A percentile compares a stretch with the other conserved stretches of the same genome.
Evolutionary conservation across 2,888 invertebrate genomes (phyloP).

Genomic region (Eristalis arbustorum): DNA sequence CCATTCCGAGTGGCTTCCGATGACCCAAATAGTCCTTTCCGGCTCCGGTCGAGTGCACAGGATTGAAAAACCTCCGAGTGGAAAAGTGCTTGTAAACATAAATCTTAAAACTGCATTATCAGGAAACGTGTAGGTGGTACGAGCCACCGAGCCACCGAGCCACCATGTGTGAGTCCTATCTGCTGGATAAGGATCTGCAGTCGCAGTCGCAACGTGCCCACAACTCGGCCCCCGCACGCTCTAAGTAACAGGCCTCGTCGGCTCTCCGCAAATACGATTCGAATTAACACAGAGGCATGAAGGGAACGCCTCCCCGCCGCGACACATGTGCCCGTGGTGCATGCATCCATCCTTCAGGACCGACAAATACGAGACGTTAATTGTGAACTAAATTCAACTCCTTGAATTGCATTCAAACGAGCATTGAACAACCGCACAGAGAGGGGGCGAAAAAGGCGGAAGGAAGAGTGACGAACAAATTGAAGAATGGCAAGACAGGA

Average conservation of each 20-base stretch:
- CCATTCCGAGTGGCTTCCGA: constrained; percentile 59
- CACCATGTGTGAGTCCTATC: constrained; percentile 13
- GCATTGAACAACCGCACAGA: background rate
- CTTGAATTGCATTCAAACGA: constrained; percentile 36
- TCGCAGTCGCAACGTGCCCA: background rate
- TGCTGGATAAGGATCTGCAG: background rate
- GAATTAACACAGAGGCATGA: background rate
- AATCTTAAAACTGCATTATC: constrained; percentile 63
- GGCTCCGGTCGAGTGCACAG: constrained; percentile 41
- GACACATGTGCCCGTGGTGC: background rate
- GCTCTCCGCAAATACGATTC: background rate
- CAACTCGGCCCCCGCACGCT: background rate
- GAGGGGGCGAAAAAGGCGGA: background rate
- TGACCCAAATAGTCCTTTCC: constrained; percentile 62
- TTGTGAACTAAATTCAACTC: constrained; percentile 47
- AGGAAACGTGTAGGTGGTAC: constrained; percentile 39
- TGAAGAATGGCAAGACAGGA: background rate
- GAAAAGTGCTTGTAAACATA: constrained; percentile 68
- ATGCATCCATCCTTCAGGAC: background rate
- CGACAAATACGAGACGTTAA: constrained; percentile 38
- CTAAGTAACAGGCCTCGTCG: background rate
- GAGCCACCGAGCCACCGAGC: too few species aligned
- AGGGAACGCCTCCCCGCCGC: background rate
- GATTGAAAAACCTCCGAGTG: constrained; percentile 51
- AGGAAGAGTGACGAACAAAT: background rate